Conservation (phyloP, 2,888 invertebrate species). For the Nemapogon koenigi region DNA sequence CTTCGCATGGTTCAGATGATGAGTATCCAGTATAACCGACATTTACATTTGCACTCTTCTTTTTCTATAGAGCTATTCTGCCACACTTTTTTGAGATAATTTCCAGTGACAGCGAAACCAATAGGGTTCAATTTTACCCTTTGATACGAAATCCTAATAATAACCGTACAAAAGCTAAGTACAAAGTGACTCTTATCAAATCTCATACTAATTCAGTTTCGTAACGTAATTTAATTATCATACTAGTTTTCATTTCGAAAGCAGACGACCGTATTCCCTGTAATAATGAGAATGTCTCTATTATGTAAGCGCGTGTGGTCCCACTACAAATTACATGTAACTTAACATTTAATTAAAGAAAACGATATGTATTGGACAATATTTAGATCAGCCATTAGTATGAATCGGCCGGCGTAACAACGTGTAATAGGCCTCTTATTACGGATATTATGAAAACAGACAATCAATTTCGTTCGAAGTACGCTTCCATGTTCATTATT, state of each 20-base stretch:
- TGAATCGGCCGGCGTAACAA: conserved; percentile 40
- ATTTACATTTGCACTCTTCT: too few species aligned
- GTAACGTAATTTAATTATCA: conserved; percentile 33
- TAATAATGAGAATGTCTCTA: conserved; percentile 34
- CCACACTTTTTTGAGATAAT: too few species aligned
- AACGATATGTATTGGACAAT: conserved; percentile 28
- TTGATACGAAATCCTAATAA: too few species aligned
- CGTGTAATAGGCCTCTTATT: conserved; percentile 51
- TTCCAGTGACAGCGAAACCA: too few species aligned
- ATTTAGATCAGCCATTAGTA: conserved; percentile 50
- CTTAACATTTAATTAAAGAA: conserved; percentile 6
- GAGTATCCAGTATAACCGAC: too few species aligned
- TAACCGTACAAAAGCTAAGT: too few species aligned
- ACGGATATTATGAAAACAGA: conserved; percentile 39
- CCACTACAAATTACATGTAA: conserved; percentile 25
- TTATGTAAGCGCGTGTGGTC: conserved; percentile 53
- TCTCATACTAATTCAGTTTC: conserved; percentile 27
- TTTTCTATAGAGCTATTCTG: too few species aligned
- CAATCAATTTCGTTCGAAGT: conserved; percentile 34
- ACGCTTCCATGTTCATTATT: conserved; percentile 5
- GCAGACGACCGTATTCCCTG: conserved; percentile 8
- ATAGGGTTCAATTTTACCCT: too few species aligned
- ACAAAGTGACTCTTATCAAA: conserved; percentile 27
- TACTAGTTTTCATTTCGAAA: conserved; percentile 24
- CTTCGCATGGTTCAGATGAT: too few species aligned